Base-by-base conservation (phyloP, 2,797 vertebrate genomes). In the Remorina albescens region DNA sequence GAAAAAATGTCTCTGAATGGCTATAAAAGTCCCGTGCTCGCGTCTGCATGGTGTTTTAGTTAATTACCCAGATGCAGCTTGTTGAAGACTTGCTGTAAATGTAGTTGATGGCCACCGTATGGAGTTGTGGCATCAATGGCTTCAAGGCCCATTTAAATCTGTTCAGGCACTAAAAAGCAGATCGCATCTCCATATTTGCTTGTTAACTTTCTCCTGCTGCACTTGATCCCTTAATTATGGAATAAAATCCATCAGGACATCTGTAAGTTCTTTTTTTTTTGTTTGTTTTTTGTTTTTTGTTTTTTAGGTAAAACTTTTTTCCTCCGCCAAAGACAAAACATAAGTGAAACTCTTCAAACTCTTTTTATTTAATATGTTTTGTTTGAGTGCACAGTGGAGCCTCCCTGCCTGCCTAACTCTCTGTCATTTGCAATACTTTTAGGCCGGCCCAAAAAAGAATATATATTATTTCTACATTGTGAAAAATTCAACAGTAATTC, bases 401-500 rank as follows among this genome's bases (percentile, higher is more conserved):
- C 60, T 67, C 34, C 59, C 32, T 6, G 2, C 30, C 32, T 6
- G 4, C 30, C 44, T 63, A 68, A 57, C 47, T 67, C 4, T 26
- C 34, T 55, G 39, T 67, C 64, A 32, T 64, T 67, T 47, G 1
- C 39, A 57, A 53, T 76, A 53, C 36, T 71, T 70, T 54, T 8
- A 39, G 8, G 34, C 39, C n/a, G 28, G 53, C 4, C 39, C 51
- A 63, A 74, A 86, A 62, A 76, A 69, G 36, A 57, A 58, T 65
- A 56, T 65, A 73, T 44, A 39, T 62, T 46, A 50, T 71, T 75
- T 67, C 32, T 58, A 51, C 54, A 39, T 61, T 5, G 37, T 67
- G 60, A 77, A 78, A 77, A 79, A 74, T 74, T 83, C 9, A 2
- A n/a, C 74, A 55, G 69, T 86, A 79, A 87, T 83, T 89, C 71